phyloP scores from a whole-genome alignment of 2,113 vertebrate species.

The Serinus canaria region DNA sequence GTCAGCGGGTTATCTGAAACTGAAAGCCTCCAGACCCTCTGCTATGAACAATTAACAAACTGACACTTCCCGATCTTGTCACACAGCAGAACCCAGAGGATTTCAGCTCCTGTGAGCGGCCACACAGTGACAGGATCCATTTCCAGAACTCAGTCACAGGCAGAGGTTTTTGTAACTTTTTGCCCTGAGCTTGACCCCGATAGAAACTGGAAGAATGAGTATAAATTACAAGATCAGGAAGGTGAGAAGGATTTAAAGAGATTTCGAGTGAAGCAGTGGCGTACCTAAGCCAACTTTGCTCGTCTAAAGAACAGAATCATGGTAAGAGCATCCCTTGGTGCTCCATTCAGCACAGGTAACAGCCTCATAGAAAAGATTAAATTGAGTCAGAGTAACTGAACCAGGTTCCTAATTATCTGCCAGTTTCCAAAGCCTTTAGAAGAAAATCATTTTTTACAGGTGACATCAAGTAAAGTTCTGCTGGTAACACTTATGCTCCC shows the following conservation, averaged over 20 bases:
- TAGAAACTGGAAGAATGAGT: neutral
- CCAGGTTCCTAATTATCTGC: neutral
- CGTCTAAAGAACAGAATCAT: rapidly evolving
- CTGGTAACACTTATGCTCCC: neutral
- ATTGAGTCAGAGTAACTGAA: neutral
- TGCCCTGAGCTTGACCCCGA: neutral
- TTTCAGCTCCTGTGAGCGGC: neutral
- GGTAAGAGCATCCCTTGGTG: neutral
- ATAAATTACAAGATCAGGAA: neutral
- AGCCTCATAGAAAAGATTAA: neutral
- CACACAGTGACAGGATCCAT: neutral
- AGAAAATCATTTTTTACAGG: neutral
- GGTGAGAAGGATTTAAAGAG: neutral
- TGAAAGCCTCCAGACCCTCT: neutral
- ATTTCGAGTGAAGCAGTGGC: rapidly evolving
- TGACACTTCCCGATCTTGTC: neutral
- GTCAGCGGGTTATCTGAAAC: neutral
- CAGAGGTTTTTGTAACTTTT: neutral
- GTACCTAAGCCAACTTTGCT: neutral
- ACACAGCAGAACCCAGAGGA: neutral
- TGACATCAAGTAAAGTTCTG: neutral
- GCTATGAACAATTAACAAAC: neutral
- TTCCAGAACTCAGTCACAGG: neutral
- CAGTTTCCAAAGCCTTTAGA: neutral
- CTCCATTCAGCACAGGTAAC: neutral